Evolutionary conservation across 2,888 invertebrate species (phyloP), one percentile per base, ranked within the genome.

Genomic region (Coleophora flavipennella): DNA sequence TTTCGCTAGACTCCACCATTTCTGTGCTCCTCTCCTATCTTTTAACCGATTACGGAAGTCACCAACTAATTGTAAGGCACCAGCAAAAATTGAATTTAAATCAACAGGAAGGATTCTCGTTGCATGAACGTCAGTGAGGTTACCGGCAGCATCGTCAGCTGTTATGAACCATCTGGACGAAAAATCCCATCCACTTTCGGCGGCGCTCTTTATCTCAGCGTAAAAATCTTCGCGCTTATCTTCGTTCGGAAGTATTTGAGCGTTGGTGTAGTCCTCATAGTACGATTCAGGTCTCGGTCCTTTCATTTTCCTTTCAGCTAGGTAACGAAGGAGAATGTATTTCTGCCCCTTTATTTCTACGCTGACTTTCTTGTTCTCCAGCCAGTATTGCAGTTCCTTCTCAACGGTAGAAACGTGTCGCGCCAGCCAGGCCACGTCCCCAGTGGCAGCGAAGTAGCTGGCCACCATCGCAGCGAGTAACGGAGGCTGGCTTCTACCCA

Each of bases 181-280:
- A 70, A 94, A 95, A 63, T 96, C 96, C 94, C 94, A 94, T 0
- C 96, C 96, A 25, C 91, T 92, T 68, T 95, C 95, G 0, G 94
- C 93, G 0, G 91, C 92, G 34, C 92, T 90, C 54, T 90, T 91
- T 49, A 93, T 78, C 58, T 93, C 90, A 13, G 77, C 72, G 61
- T 91, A 93, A 50, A 91, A 86, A 36, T 88, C 85, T 47, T 90
- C 85, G 2, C 76, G 71, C 38, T 36, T 49, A 1, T 61, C 75
- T 11, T 80, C 74, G 20, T 67, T 70, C 1, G 77, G 71, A 36
- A 88, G 67, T 4, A 59, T 53, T 36, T 78, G 80, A 14, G 89
- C 86, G 27, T 69, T 83, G 6, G 69, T 62, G 50, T 78, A 87
- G 58, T 92, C 92, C 67, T 92, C 91, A 47, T 77, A 86, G 64